Conservation (phyloP, 2,888 invertebrate species). For the Pseudanteris insignis region DNA sequence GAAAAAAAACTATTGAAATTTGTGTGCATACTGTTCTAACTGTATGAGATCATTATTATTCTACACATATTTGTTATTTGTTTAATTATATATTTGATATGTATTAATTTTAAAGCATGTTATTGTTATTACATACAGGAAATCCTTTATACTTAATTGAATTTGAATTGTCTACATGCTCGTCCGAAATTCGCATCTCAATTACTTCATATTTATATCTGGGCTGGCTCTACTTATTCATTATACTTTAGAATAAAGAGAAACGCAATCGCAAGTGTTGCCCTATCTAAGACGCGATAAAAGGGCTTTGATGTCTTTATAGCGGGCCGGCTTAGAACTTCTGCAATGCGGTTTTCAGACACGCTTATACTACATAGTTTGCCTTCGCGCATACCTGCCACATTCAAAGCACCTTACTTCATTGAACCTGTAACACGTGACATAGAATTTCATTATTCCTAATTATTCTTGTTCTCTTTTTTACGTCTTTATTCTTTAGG, state of each 20-base stretch:
- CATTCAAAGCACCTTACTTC: constrained; percentile 23
- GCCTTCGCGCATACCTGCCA: constrained; percentile 39
- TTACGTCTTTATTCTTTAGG: neutral
- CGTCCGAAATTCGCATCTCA: too few relatives aligned
- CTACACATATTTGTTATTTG: too few relatives aligned
- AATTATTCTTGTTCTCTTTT: constrained; percentile 1
- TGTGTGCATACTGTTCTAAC: too few relatives aligned
- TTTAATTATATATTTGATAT: too few relatives aligned
- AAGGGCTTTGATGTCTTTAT: constrained; percentile 43
- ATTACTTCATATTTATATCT: too few relatives aligned
- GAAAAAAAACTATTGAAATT: too few relatives aligned
- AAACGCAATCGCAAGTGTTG: constrained; percentile 12
- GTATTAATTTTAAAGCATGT: too few relatives aligned
- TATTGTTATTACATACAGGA: too few relatives aligned
- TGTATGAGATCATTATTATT: too few relatives aligned
- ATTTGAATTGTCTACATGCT: too few relatives aligned
- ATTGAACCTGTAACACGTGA: constrained; percentile 32
- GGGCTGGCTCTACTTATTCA: constrained; percentile 8
- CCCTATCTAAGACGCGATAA: constrained; percentile 35
- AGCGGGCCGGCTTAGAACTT: constrained; percentile 35
- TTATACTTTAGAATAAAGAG: neutral
- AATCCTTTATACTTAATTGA: too few relatives aligned
- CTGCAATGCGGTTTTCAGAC: constrained; percentile 43
- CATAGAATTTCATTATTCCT: constrained; percentile 17
- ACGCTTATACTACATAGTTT: constrained; percentile 20